Conservation (phyloP, 2,888 invertebrate species). For the Dasypolia templi region DNA sequence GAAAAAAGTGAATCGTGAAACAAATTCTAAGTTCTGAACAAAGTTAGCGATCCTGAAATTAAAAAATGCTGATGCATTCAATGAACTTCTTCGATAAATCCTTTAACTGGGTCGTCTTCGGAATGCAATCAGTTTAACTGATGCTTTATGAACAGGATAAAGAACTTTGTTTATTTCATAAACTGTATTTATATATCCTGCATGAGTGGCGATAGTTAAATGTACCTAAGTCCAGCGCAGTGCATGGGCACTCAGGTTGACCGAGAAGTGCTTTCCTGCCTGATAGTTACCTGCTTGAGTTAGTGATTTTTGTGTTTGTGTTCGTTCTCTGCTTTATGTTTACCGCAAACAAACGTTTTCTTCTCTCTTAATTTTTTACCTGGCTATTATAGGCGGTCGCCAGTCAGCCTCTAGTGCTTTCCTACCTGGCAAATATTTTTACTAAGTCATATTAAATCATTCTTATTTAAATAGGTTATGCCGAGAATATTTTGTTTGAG, state of each 20-base stretch:
- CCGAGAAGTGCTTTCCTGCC: neutral
- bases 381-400: neutral
- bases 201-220: neutral
- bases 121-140: slow-evolving; percentile 34
- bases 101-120: slow-evolving; percentile 25
- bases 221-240: neutral
- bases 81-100: slow-evolving; percentile 35
- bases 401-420: neutral
- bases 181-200: neutral
- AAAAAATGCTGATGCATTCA: slow-evolving; percentile 44
- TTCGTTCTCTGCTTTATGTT: no score
- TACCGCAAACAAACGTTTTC: no score
- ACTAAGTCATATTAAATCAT: neutral
- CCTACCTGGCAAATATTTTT: neutral
- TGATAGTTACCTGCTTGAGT: no score
- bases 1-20: neutral
- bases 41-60: slow-evolving; percentile 26
- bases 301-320: no score
- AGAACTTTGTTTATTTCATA: slow-evolving; percentile 17
- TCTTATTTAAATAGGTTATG: neutral
- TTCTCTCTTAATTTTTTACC: no score
- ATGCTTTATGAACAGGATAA: slow-evolving; percentile 1
- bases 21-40: slow-evolving; percentile 9
- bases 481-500: neutral
- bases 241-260: neutral